Percentiles rank a stretch among this genome's conserved stretches.
These are phyloP conservation scores for Trachops cirrhosus DNA, from an alignment of 2,797 vertebrate species.

Conservation along the genomic window DNA sequence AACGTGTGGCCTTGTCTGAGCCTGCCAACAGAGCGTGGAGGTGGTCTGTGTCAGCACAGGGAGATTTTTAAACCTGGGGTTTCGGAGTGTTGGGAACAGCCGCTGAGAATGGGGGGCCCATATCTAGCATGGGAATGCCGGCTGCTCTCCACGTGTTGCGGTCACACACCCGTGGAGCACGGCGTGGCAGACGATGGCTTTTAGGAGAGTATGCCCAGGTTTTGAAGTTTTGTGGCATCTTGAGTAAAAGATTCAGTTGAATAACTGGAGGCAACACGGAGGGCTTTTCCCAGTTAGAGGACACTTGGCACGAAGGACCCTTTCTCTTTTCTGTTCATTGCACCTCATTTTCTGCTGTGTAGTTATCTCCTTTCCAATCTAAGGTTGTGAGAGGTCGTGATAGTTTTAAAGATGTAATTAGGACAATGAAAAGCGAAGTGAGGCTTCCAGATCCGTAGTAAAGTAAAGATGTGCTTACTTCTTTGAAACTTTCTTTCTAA, in stretches of 20 bases:
- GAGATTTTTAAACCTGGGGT: neutral
- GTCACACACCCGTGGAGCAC: rapidly evolving
- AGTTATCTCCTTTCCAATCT: neutral
- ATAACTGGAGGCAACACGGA: slow-evolving; percentile 29
- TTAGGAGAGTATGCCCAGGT: neutral
- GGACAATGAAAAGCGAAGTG: neutral
- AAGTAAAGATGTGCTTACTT: neutral
- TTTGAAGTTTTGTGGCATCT: slow-evolving; percentile 37
- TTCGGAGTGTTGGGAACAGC: neutral
- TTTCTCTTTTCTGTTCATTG: slow-evolving; percentile 34
- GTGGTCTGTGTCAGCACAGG: neutral
- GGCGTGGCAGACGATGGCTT: neutral
- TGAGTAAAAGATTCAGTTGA: neutral
- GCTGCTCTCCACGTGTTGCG: neutral
- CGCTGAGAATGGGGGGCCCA: neutral
- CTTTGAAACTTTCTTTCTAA: neutral
- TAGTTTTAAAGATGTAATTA: neutral
- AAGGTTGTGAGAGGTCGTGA: slow-evolving; percentile 1
- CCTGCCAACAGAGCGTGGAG: neutral
- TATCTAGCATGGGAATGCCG: neutral
- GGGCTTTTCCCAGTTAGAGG: slow-evolving; percentile 41
- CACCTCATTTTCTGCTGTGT: slow-evolving; percentile 29
- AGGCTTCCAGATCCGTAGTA: rapidly evolving
- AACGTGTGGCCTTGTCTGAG: neutral
- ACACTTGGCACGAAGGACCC: neutral